Conservation (phyloP, 1,140 invertebrate genomes). For the Oncopodura yosiiana region DNA sequence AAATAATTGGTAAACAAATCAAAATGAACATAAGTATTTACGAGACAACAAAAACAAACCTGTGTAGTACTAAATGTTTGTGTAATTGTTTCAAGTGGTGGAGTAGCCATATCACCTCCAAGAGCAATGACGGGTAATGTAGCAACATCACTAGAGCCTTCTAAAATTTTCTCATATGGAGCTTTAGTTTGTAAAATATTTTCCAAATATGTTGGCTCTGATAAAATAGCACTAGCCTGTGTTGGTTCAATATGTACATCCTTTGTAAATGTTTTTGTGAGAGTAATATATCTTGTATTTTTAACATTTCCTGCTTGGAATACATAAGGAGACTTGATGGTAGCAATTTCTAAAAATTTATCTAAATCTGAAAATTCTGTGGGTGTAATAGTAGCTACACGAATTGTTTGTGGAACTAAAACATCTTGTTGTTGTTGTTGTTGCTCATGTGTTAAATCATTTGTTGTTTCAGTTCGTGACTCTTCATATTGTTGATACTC, state of each 20-base stretch:
- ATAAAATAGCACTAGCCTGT: constrained; percentile 44
- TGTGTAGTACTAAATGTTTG: constrained; percentile 83
- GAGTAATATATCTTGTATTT: constrained; percentile 54
- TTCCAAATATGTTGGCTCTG: constrained; percentile 65
- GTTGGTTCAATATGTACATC: constrained; percentile 38
- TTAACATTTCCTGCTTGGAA: constrained; percentile 78
- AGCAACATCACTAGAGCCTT: constrained; percentile 46
- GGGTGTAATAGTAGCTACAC: constrained; percentile 65
- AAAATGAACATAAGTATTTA: neutral
- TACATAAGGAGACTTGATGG: constrained; percentile 75
- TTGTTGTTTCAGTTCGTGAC: constrained; percentile 26
- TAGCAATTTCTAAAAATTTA: constrained; percentile 58
- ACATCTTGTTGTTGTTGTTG: constrained; percentile 25
- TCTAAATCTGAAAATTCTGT: constrained; percentile 63
- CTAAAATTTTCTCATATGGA: constrained; percentile 39
- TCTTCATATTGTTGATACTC: constrained; percentile 27
- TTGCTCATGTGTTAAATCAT: constrained; percentile 30
- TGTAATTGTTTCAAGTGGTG: constrained; percentile 72
- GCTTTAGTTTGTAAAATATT: constrained; percentile 71
- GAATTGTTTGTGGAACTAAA: constrained; percentile 31
- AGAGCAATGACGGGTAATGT: constrained; percentile 68
- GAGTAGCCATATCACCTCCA: constrained; percentile 61
- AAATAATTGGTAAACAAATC: neutral
- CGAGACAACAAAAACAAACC: constrained; percentile 19
- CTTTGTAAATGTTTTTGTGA: constrained; percentile 40